A percentile compares a stretch with the other conserved stretches of the same genome.
Evolutionary conservation across 1,140 invertebrate species (phyloP).

Genomic region (Drosophila kanapiae): DNA sequence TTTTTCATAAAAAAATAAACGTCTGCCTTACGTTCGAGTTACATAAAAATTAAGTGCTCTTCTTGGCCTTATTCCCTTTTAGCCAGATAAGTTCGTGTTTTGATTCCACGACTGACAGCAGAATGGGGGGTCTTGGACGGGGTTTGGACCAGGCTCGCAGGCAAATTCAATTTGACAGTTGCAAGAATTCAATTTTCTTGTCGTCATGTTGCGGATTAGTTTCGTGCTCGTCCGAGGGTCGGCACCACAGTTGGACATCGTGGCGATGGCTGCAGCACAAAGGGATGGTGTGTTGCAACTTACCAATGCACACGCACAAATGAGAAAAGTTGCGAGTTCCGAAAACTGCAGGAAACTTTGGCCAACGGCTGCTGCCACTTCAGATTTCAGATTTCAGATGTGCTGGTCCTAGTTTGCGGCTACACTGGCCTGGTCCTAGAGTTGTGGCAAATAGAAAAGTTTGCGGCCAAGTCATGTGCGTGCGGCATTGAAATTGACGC

Average conservation of each 20-base stretch:
- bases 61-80: slow-evolving; percentile 4
- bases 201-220: slow-evolving; percentile 82
- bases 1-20: slow-evolving; percentile 1
- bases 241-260: slow-evolving; percentile 52
- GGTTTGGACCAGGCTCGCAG: slow-evolving; percentile 11
- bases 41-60: not conserved
- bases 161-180: slow-evolving; percentile 83
- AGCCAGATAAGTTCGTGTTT: slow-evolving; percentile 51
- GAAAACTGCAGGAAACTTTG: slow-evolving; percentile 62
- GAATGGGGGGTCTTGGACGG: not conserved
- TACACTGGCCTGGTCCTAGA: slow-evolving; percentile 6
- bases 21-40: slow-evolving; percentile 30
- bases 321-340: slow-evolving; percentile 78
- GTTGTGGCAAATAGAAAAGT: slow-evolving; percentile 66
- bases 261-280: slow-evolving; percentile 33
- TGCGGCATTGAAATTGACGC: slow-evolving; percentile 68
- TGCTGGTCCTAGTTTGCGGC: slow-evolving; percentile 26
- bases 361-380: slow-evolving; percentile 50
- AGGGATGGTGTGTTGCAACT: slow-evolving; percentile 43
- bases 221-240: slow-evolving; percentile 60
- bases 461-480: slow-evolving; percentile 77
- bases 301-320: slow-evolving; percentile 78
- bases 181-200: slow-evolving; percentile 83
- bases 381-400: slow-evolving; percentile 6
- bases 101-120: slow-evolving; percentile 45